Evolutionary conservation across 2,888 invertebrate species (phyloP), one percentile per base, ranked within the genome.

Genomic region (Thera obeliscata): DNA sequence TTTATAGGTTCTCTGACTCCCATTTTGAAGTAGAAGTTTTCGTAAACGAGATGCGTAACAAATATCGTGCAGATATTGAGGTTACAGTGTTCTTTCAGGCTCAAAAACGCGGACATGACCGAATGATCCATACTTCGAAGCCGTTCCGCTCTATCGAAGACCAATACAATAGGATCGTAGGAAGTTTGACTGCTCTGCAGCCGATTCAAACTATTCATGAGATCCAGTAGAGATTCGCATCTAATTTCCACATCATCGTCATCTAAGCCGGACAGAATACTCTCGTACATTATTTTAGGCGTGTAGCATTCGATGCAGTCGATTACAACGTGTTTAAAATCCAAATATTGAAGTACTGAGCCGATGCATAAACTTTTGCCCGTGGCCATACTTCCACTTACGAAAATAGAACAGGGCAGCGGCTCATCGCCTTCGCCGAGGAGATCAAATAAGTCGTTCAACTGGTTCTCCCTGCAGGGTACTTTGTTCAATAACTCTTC

Each of bases 261-360:
- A 56, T 86, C 81, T 69, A 97, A 87, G 67, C 94, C 95, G 62
- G 94, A 94, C 61, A 98, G 82, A 69, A 98, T 95, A 66, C 95
- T 95, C 86, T 98, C 97, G 76, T 95, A 96, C 74, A 98, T 91
- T 68, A 97, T 95, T 87, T 96, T 96, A 7, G 95, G 91, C 7
- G 96, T 95, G 85, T 97, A 97, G 84, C 97, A 97, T 88, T 98
- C 98, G 6, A 97, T 95, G 82, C 98, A 96, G 89, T 98, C 97
- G 41, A 98, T 91, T 50, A 95, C 82, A 43, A 96, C 95, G 77
- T 95, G 91, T 85, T 94, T 95, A 71, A 95, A 95, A 61, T 94
- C 83, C 54, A 95, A 87, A 78, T 91, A 86, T 50, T 91, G 81
- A 3, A 98, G 85, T 9, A 97, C 87, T 8, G 94, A 90, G 62